phyloP scores from a whole-genome alignment of 2,888 invertebrate species.

The Ophonus ardosiacus region DNA sequence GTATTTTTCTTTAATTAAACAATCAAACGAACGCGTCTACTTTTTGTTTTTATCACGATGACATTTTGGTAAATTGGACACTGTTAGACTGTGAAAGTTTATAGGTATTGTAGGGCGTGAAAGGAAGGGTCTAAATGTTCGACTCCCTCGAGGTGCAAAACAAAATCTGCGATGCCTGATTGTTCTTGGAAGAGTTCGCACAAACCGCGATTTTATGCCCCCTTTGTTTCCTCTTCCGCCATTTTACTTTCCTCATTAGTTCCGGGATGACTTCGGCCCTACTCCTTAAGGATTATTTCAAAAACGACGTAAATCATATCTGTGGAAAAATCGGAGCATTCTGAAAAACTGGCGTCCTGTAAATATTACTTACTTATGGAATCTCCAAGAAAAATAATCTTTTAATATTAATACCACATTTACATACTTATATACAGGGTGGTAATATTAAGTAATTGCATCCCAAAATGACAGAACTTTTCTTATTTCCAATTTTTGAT shows the following conservation, averaged over 20 bases:
- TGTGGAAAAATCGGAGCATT: not conserved
- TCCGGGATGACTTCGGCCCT: slow-evolving; percentile 20
- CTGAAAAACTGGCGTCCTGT: too few relatives aligned
- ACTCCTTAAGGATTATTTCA: not conserved
- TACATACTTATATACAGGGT: too few relatives aligned
- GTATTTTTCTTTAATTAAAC: slow-evolving; percentile 64
- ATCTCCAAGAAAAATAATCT: too few relatives aligned
- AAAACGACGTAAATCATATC: not conserved
- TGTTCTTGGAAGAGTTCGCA: slow-evolving; percentile 58
- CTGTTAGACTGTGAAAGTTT: slow-evolving; percentile 50
- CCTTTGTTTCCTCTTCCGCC: slow-evolving; percentile 40
- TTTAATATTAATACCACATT: too few relatives aligned
- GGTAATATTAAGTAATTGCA: too few relatives aligned
- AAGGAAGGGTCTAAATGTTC: slow-evolving; percentile 28
- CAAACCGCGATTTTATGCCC: slow-evolving; percentile 57
- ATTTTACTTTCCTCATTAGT: slow-evolving; percentile 58
- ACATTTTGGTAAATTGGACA: slow-evolving; percentile 60
- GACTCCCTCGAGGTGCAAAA: slow-evolving; percentile 59
- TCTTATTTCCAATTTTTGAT: too few relatives aligned
- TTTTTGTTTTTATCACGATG: slow-evolving; percentile 62
- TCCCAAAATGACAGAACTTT: too few relatives aligned
- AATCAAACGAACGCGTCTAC: slow-evolving; percentile 50
- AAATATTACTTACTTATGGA: too few relatives aligned
- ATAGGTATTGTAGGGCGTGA: not conserved
- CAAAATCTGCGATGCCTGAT: slow-evolving; percentile 59